Evolutionary conservation across 2,888 invertebrate genomes (phyloP).

Genomic region (Agapostemon virescens): DNA sequence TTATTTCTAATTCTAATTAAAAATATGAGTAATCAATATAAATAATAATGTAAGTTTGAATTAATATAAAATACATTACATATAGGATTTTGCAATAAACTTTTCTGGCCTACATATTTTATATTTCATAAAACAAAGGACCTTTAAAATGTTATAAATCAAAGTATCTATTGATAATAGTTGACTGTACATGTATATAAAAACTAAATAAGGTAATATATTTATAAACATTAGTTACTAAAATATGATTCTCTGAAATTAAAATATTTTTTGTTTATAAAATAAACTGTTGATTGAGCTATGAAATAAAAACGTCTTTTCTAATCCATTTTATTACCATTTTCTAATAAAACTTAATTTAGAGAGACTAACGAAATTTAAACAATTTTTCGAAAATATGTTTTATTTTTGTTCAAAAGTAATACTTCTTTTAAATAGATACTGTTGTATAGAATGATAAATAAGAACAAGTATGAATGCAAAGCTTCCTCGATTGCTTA

Average conservation of each 20-base stretch:
- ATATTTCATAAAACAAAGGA: slow-evolving; percentile 13
- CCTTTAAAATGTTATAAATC: slow-evolving; percentile 6
- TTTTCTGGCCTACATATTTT: background rate
- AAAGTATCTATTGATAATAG: slow-evolving; percentile 7
- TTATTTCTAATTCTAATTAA: slow-evolving; percentile 10
- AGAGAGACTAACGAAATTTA: background rate
- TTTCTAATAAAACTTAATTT: background rate
- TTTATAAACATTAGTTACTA: background rate
- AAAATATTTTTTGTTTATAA: slow-evolving; percentile 6
- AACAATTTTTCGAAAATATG: background rate
- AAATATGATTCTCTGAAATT: slow-evolving; percentile 3
- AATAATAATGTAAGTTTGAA: background rate
- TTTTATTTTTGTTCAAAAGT: background rate
- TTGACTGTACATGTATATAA: background rate
- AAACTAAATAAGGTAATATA: slow-evolving; percentile 7
- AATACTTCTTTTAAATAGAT: background rate
- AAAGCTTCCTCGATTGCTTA: background rate
- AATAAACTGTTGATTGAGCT: background rate
- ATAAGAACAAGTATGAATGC: background rate
- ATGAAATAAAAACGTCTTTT: background rate
- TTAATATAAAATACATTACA: slow-evolving; percentile 12
- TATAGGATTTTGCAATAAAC: background rate
- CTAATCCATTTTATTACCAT: background rate
- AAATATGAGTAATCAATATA: background rate
- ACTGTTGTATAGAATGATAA: background rate